Evolutionary conservation across 2,797 vertebrate genomes (phyloP).

Genomic region (Brachyalestes nurse): DNA sequence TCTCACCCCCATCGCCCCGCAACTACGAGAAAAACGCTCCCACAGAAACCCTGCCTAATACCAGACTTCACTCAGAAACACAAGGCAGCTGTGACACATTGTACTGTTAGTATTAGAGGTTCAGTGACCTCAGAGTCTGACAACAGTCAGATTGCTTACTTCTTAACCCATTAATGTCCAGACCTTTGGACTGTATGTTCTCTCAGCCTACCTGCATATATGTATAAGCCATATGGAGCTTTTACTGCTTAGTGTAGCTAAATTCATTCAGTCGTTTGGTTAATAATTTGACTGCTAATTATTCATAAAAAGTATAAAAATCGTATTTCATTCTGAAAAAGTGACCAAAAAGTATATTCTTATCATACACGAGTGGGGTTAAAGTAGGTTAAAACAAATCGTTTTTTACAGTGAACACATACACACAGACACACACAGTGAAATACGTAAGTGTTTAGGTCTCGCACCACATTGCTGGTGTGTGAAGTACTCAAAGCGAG

Average conservation of each 20-base stretch:
- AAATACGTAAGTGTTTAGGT: conserved; percentile 42
- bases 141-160: neutral
- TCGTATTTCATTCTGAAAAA: neutral
- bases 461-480: conserved; percentile 44
- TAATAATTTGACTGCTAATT: neutral
- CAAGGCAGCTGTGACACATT: neutral
- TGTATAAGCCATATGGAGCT: too few species aligned
- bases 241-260: too few species aligned
- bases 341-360: too few species aligned
- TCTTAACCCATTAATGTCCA: conserved; percentile 2
- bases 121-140: neutral
- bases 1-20: too few species aligned
- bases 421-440: conserved; percentile 36
- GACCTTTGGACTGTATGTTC: neutral
- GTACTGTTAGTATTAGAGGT: neutral
- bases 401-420: conserved; percentile 23
- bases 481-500: conserved; percentile 31
- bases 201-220: neutral
- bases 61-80: too few species aligned
- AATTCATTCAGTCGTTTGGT: too few species aligned
- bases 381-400: too few species aligned
- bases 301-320: neutral
- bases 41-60: too few species aligned
- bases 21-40: too few species aligned
- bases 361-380: too few species aligned